Conservation (phyloP, 2,888 invertebrate genomes). For the Caprella mutica region DNA sequence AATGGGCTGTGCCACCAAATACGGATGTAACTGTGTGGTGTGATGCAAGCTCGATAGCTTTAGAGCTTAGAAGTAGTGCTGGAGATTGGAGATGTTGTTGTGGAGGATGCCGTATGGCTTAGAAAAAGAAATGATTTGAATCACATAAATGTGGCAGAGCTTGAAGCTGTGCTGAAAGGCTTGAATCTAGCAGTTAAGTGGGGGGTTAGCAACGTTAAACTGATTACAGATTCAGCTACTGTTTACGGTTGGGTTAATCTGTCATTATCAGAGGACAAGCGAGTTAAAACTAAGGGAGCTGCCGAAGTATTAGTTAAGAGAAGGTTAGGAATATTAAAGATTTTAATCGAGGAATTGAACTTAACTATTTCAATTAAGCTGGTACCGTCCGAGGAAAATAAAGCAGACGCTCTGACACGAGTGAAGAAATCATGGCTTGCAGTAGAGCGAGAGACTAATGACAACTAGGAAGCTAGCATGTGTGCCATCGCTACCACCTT, state of each 20-base stretch:
- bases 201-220: neutral
- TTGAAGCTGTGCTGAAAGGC: slow-evolving; percentile 6
- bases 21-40: neutral
- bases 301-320: slow-evolving; percentile 3
- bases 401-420: neutral
- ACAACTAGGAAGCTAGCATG: too few species aligned
- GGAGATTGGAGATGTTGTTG: neutral
- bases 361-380: neutral
- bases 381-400: neutral
- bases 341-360: neutral
- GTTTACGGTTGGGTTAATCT: neutral
- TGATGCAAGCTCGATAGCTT: neutral
- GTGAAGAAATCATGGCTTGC: neutral
- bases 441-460: neutral
- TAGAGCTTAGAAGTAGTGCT: neutral
- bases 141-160: slow-evolving; percentile 9
- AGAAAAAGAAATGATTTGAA: neutral
- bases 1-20: neutral
- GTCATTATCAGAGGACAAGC: neutral
- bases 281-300: slow-evolving; percentile 1
- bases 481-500: neutral
- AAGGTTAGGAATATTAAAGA: too few species aligned
- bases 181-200: slow-evolving; percentile 4
- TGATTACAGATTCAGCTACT: slow-evolving; percentile 9
- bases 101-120: slow-evolving; percentile 5